Conservation (phyloP, 2,113 vertebrate genomes). For the Ceyx cyanopectus region DNA sequence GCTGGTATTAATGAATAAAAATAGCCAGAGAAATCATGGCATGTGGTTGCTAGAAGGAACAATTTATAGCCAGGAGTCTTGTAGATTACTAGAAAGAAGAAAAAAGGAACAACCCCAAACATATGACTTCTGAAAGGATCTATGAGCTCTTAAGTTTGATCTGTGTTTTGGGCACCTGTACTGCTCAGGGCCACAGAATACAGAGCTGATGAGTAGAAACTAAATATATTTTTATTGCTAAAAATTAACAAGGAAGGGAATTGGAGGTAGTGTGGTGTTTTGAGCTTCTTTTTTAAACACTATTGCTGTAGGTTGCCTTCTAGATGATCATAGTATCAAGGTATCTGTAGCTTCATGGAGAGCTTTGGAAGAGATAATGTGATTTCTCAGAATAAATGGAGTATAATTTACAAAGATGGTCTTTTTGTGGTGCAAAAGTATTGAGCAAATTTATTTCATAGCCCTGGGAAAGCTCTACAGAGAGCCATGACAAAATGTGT, state of each 20-base stretch:
- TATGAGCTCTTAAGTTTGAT: conserved; percentile 59
- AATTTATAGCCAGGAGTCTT: conserved; percentile 72
- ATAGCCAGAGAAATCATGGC: conserved; percentile 69
- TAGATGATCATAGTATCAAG: neutral
- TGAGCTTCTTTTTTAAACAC: neutral
- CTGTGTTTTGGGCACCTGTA: conserved; percentile 55
- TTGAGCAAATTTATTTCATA: neutral
- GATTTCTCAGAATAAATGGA: neutral
- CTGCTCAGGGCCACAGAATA: conserved; percentile 62
- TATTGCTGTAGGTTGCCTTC: neutral
- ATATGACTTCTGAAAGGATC: conserved; percentile 48
- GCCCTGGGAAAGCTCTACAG: neutral
- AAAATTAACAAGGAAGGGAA: conserved; percentile 9
- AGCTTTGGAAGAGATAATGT: neutral
- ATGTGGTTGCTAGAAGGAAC: conserved; percentile 66
- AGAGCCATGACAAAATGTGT: neutral
- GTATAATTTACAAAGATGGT: neutral
- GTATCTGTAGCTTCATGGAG: neutral
- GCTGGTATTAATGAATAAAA: conserved; percentile 80
- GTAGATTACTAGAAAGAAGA: conserved; percentile 44
- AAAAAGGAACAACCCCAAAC: conserved; percentile 9
- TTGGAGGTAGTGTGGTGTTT: neutral
- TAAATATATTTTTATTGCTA: conserved; percentile 53
- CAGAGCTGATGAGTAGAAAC: conserved; percentile 43
- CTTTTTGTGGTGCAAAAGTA: neutral